Conservation (phyloP, 2,888 invertebrate species). For the Plagiodera versicolora region DNA sequence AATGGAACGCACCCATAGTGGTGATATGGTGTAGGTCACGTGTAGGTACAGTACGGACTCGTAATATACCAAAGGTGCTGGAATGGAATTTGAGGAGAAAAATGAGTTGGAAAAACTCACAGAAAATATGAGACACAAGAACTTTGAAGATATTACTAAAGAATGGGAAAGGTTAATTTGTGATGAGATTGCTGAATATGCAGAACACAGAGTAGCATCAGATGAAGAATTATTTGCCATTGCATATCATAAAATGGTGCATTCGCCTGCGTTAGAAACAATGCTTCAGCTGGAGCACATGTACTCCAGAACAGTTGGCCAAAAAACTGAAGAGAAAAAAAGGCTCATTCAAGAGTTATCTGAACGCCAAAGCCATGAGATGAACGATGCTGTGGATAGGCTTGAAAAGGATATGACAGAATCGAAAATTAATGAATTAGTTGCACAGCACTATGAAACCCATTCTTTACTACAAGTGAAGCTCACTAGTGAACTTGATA, state of each 20-base stretch:
- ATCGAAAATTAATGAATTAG: slow-evolving; percentile 81
- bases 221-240: slow-evolving; percentile 86
- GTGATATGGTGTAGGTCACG: too few relatives aligned
- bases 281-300: slow-evolving; percentile 86
- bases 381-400: slow-evolving; percentile 81
- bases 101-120: slow-evolving; percentile 66
- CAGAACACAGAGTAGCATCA: slow-evolving; percentile 77
- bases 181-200: slow-evolving; percentile 80
- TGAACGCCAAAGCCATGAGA: slow-evolving; percentile 79
- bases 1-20: too few relatives aligned
- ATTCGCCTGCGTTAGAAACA: slow-evolving; percentile 75
- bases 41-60: too few relatives aligned
- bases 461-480: slow-evolving; percentile 83
- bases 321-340: slow-evolving; percentile 72
- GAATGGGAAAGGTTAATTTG: slow-evolving; percentile 80
- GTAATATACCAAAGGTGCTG: not conserved
- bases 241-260: slow-evolving; percentile 74
- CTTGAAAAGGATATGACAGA: slow-evolving; percentile 78
- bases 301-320: slow-evolving; percentile 78
- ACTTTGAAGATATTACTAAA: slow-evolving; percentile 74
- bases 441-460: slow-evolving; percentile 79
- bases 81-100: slow-evolving; percentile 58
- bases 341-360: slow-evolving; percentile 71
- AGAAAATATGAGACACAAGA: slow-evolving; percentile 63
- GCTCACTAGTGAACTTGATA: slow-evolving; percentile 83